Evolutionary conservation across 2,113 vertebrate species (phyloP), one percentile per base, ranked within the genome.

Genomic region (Meles meles): DNA sequence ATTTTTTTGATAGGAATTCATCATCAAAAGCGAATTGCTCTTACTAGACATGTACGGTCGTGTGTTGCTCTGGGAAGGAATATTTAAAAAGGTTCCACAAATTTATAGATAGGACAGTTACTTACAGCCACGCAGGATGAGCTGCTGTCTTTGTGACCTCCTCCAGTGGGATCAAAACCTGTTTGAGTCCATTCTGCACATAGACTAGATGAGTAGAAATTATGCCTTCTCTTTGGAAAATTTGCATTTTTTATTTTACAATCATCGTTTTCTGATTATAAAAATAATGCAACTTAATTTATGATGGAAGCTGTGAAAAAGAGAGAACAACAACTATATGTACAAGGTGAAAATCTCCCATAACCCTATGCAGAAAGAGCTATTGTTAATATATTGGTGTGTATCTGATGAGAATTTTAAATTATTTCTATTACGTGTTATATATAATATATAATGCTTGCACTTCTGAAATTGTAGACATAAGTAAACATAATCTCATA

Each of bases 1-100:
- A 95, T 98, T 97, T 94, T 90, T 92, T 92, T 94, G 65, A 59
- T 74, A 97, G 67, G 69, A 86, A 72, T 37, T 86, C 71, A 76
- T 87, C 74, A 89, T 92, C 69, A 80, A 72, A 88, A 96, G 6
- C 52, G 82, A 81, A 86, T 84, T 80, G 37, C 71, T 87, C 88
- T 93, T 85, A 65, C 91, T 94, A 67, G 55, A 94, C 94, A 82
- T 44, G 34, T 72, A 15, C n/a, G 42, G 34, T 39, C 83, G 44
- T 81, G 42, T 87, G 80, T 96, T 90, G 29, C 74, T 90, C 27
- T 86, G 27, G 88, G 52, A 59, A 90, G 65, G 65, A 86, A 63
- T 77, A 29, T 90, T 87, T 67, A 21, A 65, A 90, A 93, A 82
- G 76, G 15, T 14, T 81, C 21, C 44, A 47, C 9, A 42, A 59